Percentiles rank a stretch among this genome's conserved stretches.
Evolutionary conservation across 2,113 vertebrate species (phyloP).

Genomic region (Pachypanchax playfairii): DNA sequence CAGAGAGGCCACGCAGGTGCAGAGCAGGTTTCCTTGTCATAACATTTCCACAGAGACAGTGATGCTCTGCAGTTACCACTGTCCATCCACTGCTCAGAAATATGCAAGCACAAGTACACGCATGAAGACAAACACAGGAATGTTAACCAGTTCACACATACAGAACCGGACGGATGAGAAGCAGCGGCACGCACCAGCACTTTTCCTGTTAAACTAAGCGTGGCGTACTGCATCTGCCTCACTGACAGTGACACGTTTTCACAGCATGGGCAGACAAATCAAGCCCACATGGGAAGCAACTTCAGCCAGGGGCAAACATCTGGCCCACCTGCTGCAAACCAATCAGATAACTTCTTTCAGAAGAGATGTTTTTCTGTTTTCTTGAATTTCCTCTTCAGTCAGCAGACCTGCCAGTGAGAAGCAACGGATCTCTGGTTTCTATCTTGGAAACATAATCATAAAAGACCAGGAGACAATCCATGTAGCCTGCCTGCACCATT

Average conservation of each 20-base stretch:
- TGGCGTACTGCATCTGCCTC: conserved; percentile 49
- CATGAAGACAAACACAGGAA: conserved; percentile 11
- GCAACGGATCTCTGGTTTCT: conserved; percentile 34
- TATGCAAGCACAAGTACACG: conserved; percentile 6
- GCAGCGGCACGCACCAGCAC: conserved; percentile 42
- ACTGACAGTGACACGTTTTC: conserved; percentile 58
- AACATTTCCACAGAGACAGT: conserved; percentile 61
- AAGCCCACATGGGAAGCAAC: conserved; percentile 55
- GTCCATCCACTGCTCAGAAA: conserved; percentile 12
- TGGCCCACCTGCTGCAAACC: conserved; percentile 52
- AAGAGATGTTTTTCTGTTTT: conserved; percentile 41
- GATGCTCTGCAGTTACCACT: conserved; percentile 29
- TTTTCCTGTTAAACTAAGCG: conserved; percentile 56
- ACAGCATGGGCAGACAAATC: conserved; percentile 54
- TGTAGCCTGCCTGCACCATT: conserved; percentile 43
- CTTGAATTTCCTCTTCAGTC: conserved; percentile 24
- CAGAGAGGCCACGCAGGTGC: conserved; percentile 53
- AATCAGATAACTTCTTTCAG: conserved; percentile 31
- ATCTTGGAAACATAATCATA: conserved; percentile 63
- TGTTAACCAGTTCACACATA: conserved; percentile 4
- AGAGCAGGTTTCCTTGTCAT: conserved; percentile 64
- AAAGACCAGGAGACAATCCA: conserved; percentile 50
- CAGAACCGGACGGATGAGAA: conserved; percentile 24
- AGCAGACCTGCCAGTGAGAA: conserved; percentile 13
- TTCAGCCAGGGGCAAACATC: conserved; percentile 50